phyloP scores from a whole-genome alignment of 2,797 vertebrate genomes.

The Sebastes taczanowskii region DNA sequence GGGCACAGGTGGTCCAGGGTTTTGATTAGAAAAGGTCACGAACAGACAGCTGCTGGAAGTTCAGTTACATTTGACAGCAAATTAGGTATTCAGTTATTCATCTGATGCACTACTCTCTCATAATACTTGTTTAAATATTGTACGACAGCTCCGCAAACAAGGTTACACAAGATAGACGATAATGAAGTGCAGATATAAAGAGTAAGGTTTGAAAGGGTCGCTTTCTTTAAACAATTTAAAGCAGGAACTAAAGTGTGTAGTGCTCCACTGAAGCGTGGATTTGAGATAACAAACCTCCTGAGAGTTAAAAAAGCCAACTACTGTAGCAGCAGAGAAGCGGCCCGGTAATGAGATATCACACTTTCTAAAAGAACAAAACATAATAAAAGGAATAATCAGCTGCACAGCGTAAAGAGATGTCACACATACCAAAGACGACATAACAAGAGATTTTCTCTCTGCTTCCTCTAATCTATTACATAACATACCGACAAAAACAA shows the following conservation, averaged over 20 bases:
- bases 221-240: conserved; percentile 1
- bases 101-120: neutral
- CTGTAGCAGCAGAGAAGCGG: neutral
- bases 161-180: neutral
- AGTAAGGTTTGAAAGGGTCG: neutral
- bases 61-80: neutral
- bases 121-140: neutral
- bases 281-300: conserved; percentile 35
- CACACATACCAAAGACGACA: neutral
- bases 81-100: neutral
- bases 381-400: conserved; percentile 33
- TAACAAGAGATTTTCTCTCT: conserved; percentile 1
- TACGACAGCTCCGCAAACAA: neutral
- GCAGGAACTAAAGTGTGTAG: neutral
- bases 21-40: neutral
- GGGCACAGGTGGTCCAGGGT: neutral
- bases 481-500: conserved; percentile 29
- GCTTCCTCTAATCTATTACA: conserved; percentile 36
- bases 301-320: neutral
- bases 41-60: neutral
- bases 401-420: conserved; percentile 21
- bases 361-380: conserved; percentile 30
- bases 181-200: neutral
- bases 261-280: conserved; percentile 13
- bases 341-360: conserved; percentile 53